Percentiles rank a stretch among this genome's conserved stretches.
These are phyloP conservation scores for Diprion similis DNA, from an alignment of 1,140 invertebrate species.

Conservation along the genomic window DNA sequence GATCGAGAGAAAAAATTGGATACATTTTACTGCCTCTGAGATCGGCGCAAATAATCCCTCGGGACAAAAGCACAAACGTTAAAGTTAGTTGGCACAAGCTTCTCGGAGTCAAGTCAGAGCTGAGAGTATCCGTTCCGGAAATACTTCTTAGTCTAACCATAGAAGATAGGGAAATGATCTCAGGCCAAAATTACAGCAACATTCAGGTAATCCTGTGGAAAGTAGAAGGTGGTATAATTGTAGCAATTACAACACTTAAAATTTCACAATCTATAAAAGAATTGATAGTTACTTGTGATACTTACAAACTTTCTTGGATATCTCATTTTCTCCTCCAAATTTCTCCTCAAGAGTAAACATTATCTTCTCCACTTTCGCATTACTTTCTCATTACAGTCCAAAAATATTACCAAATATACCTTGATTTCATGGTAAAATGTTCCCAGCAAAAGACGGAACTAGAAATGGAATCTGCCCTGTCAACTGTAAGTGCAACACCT, in stretches of 20 bases:
- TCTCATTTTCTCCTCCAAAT: not conserved
- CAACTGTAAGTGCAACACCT: constrained; percentile 28
- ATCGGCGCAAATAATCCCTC: constrained; percentile 57
- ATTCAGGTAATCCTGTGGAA: constrained; percentile 19
- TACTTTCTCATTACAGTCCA: not conserved
- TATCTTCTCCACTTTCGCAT: not conserved
- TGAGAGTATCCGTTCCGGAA: constrained; percentile 59
- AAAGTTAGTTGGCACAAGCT: constrained; percentile 59
- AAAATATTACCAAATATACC: constrained; percentile 25
- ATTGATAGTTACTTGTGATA: not conserved
- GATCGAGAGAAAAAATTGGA: constrained; percentile 58
- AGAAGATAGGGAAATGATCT: constrained; percentile 44
- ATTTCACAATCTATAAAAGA: not conserved
- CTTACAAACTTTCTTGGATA: not conserved
- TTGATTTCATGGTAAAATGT: not conserved
- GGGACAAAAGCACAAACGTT: constrained; percentile 34
- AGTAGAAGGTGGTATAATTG: not conserved
- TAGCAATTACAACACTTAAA: not conserved
- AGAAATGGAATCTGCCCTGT: not conserved
- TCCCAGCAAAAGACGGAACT: not conserved
- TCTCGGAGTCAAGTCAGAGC: constrained; percentile 56
- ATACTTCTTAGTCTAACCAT: constrained; percentile 59
- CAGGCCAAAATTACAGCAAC: not conserved
- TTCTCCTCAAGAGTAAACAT: not conserved
- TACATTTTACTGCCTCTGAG: constrained; percentile 59